Conservation (phyloP, 2,113 vertebrate genomes). For the Saccopteryx leptura region DNA sequence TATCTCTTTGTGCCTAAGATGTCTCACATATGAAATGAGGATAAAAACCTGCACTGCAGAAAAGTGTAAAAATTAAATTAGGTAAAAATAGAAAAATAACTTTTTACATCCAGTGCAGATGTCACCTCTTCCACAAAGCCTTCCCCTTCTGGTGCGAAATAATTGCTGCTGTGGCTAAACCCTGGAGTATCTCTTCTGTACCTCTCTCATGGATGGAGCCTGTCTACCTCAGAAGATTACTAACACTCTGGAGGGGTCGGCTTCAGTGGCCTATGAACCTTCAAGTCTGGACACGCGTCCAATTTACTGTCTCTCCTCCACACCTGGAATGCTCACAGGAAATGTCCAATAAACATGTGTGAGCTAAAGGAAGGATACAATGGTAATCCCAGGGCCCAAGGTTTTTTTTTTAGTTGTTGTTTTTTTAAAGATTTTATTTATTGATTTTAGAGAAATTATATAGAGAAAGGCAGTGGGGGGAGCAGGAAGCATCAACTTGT, state of each 20-base stretch:
- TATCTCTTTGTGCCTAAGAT: background rate
- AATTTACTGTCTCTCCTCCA: constrained; percentile 39
- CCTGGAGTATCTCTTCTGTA: background rate
- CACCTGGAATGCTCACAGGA: background rate
- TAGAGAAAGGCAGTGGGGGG: too few relatives aligned
- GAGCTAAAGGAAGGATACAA: background rate
- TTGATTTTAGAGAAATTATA: too few relatives aligned
- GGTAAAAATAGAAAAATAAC: background rate
- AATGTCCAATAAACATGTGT: background rate
- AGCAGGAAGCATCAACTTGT: too few relatives aligned
- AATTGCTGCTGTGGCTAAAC: background rate
- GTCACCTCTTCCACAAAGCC: background rate
- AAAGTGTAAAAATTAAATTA: constrained; percentile 6
- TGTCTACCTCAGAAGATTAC: background rate
- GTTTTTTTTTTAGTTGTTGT: too few relatives aligned
- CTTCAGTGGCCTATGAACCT: background rate
- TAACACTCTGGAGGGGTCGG: background rate
- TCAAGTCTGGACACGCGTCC: constrained; percentile 11
- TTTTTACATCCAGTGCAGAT: background rate
- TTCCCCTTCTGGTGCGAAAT: background rate
- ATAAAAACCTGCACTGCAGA: background rate
- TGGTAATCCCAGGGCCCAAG: background rate
- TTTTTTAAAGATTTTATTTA: too few relatives aligned
- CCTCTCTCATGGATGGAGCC: background rate
- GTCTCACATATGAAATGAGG: constrained; percentile 23